These are phyloP conservation scores for Fissipunctia ypsillon DNA, from an alignment of 2,888 invertebrate species.

Conservation along the genomic window DNA sequence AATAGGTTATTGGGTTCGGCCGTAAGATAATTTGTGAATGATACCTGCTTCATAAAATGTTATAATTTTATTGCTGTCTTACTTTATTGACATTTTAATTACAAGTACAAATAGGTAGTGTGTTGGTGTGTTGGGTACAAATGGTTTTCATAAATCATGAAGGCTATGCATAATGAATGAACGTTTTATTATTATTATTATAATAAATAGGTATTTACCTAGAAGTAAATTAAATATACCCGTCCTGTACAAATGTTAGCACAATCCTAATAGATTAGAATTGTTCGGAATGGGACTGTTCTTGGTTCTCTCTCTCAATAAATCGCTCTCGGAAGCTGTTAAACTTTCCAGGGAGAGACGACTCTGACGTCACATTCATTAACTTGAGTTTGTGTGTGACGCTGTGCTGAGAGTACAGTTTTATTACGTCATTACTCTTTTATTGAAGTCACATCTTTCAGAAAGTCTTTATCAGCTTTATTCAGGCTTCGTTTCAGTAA, in stretches of 20 bases:
- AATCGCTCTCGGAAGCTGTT: conserved; percentile 34
- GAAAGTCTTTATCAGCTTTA: neutral
- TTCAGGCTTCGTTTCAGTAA: neutral
- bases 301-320: conserved; percentile 25
- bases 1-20: no score
- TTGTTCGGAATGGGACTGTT: conserved; percentile 20
- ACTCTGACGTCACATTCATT: conserved; percentile 39
- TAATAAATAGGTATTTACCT: no score
- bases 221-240: conserved; percentile 17
- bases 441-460: conserved; percentile 1
- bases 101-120: neutral
- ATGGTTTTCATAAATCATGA: no score
- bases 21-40: neutral
- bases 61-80: neutral
- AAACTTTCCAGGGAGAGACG: conserved; percentile 18
- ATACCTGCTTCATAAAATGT: neutral
- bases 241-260: conserved; percentile 23
- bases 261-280: conserved; percentile 31
- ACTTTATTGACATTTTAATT: neutral
- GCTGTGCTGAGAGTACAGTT: conserved; percentile 24
- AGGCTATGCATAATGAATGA: no score
- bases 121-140: no score
- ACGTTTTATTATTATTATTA: no score
- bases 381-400: conserved; percentile 12
- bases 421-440: conserved; percentile 39